phyloP scores from a whole-genome alignment of 2,888 invertebrate genomes.

The Diarsia rubi region DNA sequence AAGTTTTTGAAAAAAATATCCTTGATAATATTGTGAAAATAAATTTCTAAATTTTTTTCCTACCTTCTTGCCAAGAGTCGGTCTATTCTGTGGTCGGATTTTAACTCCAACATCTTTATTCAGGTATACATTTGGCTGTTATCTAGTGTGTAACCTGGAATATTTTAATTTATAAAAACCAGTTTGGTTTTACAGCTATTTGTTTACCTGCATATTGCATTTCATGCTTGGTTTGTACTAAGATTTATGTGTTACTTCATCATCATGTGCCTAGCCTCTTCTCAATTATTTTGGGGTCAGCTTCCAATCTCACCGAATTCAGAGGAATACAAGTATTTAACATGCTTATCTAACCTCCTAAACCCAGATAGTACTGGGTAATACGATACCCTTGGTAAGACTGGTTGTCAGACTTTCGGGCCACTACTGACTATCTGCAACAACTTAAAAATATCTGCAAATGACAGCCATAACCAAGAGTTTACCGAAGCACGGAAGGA shows the following conservation, averaged over 20 bases:
- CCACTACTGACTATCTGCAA: no score
- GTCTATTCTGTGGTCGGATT: not conserved
- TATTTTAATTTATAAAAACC: not conserved
- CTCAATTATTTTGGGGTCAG: no score
- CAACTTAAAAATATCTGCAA: no score
- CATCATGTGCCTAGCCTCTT: no score
- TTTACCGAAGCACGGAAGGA: no score
- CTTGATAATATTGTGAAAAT: not conserved
- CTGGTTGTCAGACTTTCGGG: no score
- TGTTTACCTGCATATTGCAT: not conserved
- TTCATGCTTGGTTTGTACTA: not conserved
- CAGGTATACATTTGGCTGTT: not conserved
- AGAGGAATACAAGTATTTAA: no score
- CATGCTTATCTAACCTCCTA: no score
- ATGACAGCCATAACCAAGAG: no score
- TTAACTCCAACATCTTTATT: not conserved
- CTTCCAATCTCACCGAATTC: no score
- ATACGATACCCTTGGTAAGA: no score
- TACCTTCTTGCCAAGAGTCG: not conserved
- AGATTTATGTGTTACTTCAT: not conserved
- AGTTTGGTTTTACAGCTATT: not conserved
- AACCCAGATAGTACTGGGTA: no score
- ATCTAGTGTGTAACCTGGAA: not conserved
- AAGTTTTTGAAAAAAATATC: not conserved
- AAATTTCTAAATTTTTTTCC: not conserved